Percentiles rank a stretch among this genome's conserved stretches.
These are phyloP conservation scores for Adrianichthys oophorus DNA, from an alignment of 2,797 vertebrate genomes.

Conservation along the genomic window DNA sequence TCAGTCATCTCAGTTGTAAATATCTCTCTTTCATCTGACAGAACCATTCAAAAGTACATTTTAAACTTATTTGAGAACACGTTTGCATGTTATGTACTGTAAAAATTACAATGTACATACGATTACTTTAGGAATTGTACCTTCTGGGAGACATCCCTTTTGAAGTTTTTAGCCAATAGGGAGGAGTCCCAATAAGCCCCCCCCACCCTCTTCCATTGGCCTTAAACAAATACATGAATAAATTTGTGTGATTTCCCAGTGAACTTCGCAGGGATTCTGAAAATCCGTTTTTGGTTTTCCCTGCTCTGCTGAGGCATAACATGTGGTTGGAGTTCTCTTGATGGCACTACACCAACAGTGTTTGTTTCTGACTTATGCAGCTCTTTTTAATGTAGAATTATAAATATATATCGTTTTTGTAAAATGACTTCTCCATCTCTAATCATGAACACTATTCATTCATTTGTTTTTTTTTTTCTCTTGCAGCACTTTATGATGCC, in stretches of 20 bases:
- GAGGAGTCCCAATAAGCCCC: no score
- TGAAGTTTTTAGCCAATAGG: no score
- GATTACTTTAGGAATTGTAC: no score
- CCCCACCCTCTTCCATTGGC: slow-evolving; percentile 34
- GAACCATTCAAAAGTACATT: no score
- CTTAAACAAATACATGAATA: slow-evolving; percentile 27
- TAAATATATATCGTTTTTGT: slow-evolving; percentile 40
- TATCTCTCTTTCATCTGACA: no score
- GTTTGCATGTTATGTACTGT: no score
- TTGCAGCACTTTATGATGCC: slow-evolving; percentile 93
- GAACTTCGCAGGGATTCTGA: slow-evolving; percentile 57
- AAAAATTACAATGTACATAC: no score
- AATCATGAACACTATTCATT: slow-evolving; percentile 31
- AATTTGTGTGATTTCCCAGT: slow-evolving; percentile 58
- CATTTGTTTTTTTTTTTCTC: slow-evolving; percentile 28
- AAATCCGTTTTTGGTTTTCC: slow-evolving; percentile 49
- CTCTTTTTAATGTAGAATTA: slow-evolving; percentile 43
- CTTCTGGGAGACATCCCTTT: no score
- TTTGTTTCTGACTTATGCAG: slow-evolving; percentile 65
- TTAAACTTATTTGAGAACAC: no score
- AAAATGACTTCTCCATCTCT: slow-evolving; percentile 55
- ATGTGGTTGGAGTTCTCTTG: slow-evolving; percentile 41
- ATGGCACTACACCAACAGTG: slow-evolving; percentile 56
- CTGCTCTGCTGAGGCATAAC: slow-evolving; percentile 50
- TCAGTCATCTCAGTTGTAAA: no score